Conservation (phyloP, 2,113 vertebrate species). For the Gymnarchus niloticus region DNA sequence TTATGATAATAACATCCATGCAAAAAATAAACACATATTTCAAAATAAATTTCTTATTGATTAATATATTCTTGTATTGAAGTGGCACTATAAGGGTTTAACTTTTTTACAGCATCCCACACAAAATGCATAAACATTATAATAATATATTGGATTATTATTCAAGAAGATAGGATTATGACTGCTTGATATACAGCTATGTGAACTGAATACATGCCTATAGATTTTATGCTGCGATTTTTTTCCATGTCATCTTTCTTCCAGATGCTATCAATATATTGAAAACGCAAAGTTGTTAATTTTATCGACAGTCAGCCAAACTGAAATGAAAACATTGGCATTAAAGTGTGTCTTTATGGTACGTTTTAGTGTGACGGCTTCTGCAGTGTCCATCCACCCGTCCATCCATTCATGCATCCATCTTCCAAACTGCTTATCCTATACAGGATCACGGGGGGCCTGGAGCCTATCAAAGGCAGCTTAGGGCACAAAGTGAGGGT, state of each 20-base stretch:
- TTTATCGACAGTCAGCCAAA: neutral
- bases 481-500: too few species aligned
- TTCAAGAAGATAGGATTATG: neutral
- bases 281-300: neutral
- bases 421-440: too few species aligned
- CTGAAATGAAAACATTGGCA: neutral
- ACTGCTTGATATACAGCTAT: conserved; percentile 21
- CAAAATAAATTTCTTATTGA: conserved; percentile 28
- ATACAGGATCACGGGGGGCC: too few species aligned
- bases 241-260: neutral
- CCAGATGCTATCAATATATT: neutral
- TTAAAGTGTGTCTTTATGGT: neutral
- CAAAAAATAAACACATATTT: conserved; percentile 38
- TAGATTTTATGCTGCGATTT: neutral
- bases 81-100: neutral
- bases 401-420: too few species aligned
- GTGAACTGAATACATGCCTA: neutral
- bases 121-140: neutral
- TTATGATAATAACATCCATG: conserved; percentile 40
- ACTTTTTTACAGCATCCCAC: neutral
- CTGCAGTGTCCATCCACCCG: neutral
- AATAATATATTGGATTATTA: neutral
- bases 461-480: too few species aligned
- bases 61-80: conserved; percentile 13
- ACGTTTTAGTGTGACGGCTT: neutral